A percentile compares a stretch with the other conserved stretches of the same genome.
phyloP scores from a whole-genome alignment of 2,888 invertebrate genomes.

The Sinohyriopsis cumingii region DNA sequence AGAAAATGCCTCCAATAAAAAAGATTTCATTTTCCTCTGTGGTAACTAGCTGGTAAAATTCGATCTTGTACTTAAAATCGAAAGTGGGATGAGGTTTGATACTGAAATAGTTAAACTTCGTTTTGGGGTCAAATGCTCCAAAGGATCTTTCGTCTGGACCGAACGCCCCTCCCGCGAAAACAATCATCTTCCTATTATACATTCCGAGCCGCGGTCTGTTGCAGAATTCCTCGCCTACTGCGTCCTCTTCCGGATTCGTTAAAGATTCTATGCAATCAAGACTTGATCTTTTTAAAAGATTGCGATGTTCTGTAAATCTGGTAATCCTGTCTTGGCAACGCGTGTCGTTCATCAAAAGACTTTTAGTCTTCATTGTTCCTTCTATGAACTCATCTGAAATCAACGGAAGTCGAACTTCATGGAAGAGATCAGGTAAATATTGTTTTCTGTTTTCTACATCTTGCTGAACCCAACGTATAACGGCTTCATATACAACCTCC shows the following conservation, averaged over 20 bases:
- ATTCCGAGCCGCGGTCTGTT: constrained; percentile 54
- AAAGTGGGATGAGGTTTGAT: constrained; percentile 60
- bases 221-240: constrained; percentile 16
- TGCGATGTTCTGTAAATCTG: constrained; percentile 2
- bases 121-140: constrained; percentile 57
- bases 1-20: constrained; percentile 62
- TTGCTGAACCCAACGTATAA: constrained; percentile 88
- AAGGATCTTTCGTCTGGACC: constrained; percentile 45
- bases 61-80: constrained; percentile 61
- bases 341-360: constrained; percentile 35
- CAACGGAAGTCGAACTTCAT: constrained; percentile 85
- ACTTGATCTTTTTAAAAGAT: no score
- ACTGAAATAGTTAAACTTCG: constrained; percentile 51
- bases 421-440: constrained; percentile 79
- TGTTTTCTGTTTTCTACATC: constrained; percentile 79
- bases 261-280: no score
- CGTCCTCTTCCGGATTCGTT: background rate
- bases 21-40: constrained; percentile 46
- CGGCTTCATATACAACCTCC: constrained; percentile 87
- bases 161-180: constrained; percentile 58
- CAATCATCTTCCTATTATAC: constrained; percentile 55
- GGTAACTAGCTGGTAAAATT: constrained; percentile 49
- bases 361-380: constrained; percentile 29
- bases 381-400: constrained; percentile 72
- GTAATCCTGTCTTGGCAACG: constrained; percentile 34